Evolutionary conservation across 1,140 invertebrate genomes (phyloP).

Genomic region (Oncopodura yosiiana): DNA sequence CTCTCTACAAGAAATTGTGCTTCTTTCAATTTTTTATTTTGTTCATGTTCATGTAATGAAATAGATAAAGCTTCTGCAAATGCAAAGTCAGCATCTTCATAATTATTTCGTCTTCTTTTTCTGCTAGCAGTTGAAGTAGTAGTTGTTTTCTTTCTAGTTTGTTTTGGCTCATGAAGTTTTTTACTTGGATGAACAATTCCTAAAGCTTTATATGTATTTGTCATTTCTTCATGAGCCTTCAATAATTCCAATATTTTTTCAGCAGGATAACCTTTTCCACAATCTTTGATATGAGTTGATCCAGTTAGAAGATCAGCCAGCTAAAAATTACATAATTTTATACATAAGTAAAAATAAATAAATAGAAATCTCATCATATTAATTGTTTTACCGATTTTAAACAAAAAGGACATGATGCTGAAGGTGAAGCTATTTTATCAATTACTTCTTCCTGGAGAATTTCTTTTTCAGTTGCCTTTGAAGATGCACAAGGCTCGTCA

Average conservation of each 20-base stretch:
- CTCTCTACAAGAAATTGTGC: slow-evolving; percentile 18
- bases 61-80: slow-evolving; percentile 45
- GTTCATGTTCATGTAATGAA: slow-evolving; percentile 43
- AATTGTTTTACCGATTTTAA: neutral
- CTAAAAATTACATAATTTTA: slow-evolving; percentile 38
- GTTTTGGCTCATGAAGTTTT: slow-evolving; percentile 10
- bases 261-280: slow-evolving; percentile 42
- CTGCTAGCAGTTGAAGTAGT: neutral
- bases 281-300: slow-evolving; percentile 43
- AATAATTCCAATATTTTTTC: slow-evolving; percentile 42
- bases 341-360: slow-evolving; percentile 43
- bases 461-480: neutral
- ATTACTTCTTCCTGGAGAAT: neutral
- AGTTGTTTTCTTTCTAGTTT: neutral
- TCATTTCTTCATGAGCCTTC: slow-evolving; percentile 43
- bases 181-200: slow-evolving; percentile 41
- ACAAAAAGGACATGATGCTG: neutral
- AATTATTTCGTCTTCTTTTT: neutral
- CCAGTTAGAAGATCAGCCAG: no score
- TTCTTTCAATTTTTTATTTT: slow-evolving; percentile 26
- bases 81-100: slow-evolving; percentile 41
- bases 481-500: neutral
- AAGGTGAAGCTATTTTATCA: neutral
- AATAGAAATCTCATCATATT: slow-evolving; percentile 8
- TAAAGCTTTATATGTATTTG: slow-evolving; percentile 42